Conservation (phyloP, 2,888 invertebrate species). For the Coecobrya sp. region DNA sequence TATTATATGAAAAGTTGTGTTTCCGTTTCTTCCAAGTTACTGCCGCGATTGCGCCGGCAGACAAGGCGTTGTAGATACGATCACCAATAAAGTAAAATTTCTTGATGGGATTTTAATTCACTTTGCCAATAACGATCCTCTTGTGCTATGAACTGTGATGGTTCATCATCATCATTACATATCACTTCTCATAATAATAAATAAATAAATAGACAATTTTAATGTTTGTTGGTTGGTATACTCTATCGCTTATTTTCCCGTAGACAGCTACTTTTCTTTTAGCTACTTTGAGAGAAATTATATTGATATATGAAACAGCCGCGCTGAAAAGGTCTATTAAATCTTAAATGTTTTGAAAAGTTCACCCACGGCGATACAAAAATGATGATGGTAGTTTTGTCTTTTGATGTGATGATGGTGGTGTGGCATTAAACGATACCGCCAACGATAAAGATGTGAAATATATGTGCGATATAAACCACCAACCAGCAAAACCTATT, state of each 20-base stretch:
- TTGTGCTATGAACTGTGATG: not conserved
- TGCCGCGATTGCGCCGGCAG: not conserved
- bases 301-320: slow-evolving; percentile 45
- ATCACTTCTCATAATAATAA: slow-evolving; percentile 18
- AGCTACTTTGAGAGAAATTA: slow-evolving; percentile 11
- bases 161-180: slow-evolving; percentile 28
- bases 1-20: not conserved
- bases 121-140: slow-evolving; percentile 44
- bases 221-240: too few relatives aligned
- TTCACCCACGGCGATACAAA: slow-evolving; percentile 42
- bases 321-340: slow-evolving; percentile 17
- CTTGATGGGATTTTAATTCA: slow-evolving; percentile 65
- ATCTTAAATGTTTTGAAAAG: slow-evolving; percentile 46
- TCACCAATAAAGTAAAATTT: slow-evolving; percentile 30
- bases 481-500: not conserved
- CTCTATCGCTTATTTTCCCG: not conserved
- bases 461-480: not conserved
- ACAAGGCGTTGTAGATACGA: not conserved
- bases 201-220: not conserved
- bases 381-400: not conserved
- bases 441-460: slow-evolving; percentile 47
- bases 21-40: not conserved
- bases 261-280: not conserved
- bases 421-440: slow-evolving; percentile 15
- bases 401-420: not conserved